A percentile compares a stretch with the other conserved stretches of the same genome.
Conservation (phyloP, 2,888 invertebrate genomes). For the Glaucopsyche alexis region DNA sequence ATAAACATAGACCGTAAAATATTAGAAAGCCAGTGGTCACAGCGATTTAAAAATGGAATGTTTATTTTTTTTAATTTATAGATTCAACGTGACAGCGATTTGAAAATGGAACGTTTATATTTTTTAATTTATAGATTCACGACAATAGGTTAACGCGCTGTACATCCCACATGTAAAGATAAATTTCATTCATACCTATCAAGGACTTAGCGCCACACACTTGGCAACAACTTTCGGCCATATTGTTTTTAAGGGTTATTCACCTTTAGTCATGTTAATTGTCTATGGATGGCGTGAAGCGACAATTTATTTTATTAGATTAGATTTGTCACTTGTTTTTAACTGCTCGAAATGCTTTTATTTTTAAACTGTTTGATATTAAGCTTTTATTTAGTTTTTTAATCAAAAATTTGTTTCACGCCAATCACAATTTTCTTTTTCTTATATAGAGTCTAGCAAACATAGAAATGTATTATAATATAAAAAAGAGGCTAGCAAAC, state of each 20-base stretch:
- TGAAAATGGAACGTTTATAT: neutral
- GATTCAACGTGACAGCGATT: neutral
- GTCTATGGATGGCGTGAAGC: conserved; percentile 40
- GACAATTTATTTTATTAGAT: conserved; percentile 17
- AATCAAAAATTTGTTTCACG: too few relatives aligned
- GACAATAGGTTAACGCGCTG: neutral
- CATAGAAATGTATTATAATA: too few relatives aligned
- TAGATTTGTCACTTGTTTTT: neutral
- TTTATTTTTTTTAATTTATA: neutral
- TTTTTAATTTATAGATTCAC: conserved; percentile 3
- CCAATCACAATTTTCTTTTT: too few relatives aligned
- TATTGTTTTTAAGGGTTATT: conserved; percentile 75
- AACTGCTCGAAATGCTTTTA: neutral
- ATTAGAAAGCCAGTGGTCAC: neutral
- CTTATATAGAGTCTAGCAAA: too few relatives aligned
- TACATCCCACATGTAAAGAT: neutral
- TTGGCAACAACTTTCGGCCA: conserved; percentile 47
- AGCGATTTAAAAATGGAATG: neutral
- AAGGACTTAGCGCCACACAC: conserved; percentile 10
- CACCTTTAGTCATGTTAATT: conserved; percentile 52
- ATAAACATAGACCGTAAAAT: neutral
- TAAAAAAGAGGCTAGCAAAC: too few relatives aligned
- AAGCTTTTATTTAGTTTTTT: too few relatives aligned
- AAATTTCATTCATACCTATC: conserved; percentile 4
- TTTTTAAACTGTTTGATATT: too few relatives aligned